Evolutionary conservation across 2,888 invertebrate genomes (phyloP), one percentile per base, ranked within the genome.

Genomic region (Callinectes sapidus): DNA sequence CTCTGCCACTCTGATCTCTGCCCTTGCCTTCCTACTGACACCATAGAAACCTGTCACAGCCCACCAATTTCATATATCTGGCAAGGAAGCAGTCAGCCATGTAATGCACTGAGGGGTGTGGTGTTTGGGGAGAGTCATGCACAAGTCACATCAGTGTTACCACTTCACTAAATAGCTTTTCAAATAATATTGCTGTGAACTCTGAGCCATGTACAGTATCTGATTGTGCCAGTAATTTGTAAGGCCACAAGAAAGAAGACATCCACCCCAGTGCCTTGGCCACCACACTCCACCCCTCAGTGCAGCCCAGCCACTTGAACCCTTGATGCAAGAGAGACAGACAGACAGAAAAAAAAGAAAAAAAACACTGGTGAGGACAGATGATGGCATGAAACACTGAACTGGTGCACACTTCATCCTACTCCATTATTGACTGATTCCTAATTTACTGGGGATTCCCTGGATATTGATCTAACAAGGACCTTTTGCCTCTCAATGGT

Each of bases 391-490:
- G 35, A 81, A 81, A 32, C 81, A 81, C 28, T 28, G n/a, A 81
- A 81, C 32, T 81, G 32, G 2, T 35, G 35, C 35, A 81, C 81
- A 81, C 35, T 35, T 35, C 32, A 81, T n/a, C 81, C 81, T 35
- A 16, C 71, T 71, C 71, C 28, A 71, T 71, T 35, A 81, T 35
- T 35, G 35, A 81, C 32, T 81, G n/a, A 81, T 35, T 35, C 81
- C 35, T 35, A 81, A 81, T 32, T 35, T n/a, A 81, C 81, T 16
- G 35, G 81, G 32, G 35, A 81, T 35, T 32, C 14, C 14, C 81
- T 35, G 81, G 35, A 81, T 35, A 81, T 81, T 81, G 35, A 81
- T 81, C 81, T 81, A 81, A 35, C 61, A 61, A 61, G 61, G 3
- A 18, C 61, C 23, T 61, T 61, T 61, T 61, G 61, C 23, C 61